Base-by-base conservation (phyloP, 2,113 vertebrate species). In the Colistium nudipinnis region DNA sequence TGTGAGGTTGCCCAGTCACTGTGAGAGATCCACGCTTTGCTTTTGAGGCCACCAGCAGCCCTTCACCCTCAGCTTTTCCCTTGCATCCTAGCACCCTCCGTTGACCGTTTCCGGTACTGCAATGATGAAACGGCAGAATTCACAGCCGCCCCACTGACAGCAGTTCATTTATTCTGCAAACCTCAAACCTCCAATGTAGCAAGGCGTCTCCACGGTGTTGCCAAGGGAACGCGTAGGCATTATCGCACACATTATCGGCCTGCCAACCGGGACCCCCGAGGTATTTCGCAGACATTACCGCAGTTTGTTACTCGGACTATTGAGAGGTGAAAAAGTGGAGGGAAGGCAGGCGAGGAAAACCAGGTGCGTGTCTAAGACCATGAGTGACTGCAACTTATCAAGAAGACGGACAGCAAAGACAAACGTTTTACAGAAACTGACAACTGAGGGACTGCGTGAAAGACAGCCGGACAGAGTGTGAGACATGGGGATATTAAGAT, bases 71-170 rank as follows among this genome's bases (percentile, higher is more conserved):
- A 48, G 17, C 28, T 0, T 52, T 88, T 83, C 41, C 53, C 86
- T 88, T 86, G 87, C 76, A 76, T 76, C 85, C 55, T 68, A 90
- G 69, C 87, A 16, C 85, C 85, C 87, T 78, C 89, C 78, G 38
- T 70, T 90, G 90, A 80, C 60, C 2, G 0, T 20, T 60, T 45
- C 1, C 1, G 2, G 83, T 78, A 87, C 76, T 85, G 80, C 80
- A 70, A 67, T 52, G 27, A 91, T 90, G 88, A 91, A 87, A 87
- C 88, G 85, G 87, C 85, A 89, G 73, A 89, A 88, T 81, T 80
- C 35, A 68, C 19, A 86, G 56, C 55, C 76, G 45, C 45, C 35
- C 47, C n/a, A 43, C 19, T 61, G 74, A 76, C 53, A 56, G 57
- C 13, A n/a, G 66, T 64, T 79, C 44, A 36, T 80, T 81, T 74